phyloP scores from a whole-genome alignment of 2,113 vertebrate species.

The Pipra filicauda region DNA sequence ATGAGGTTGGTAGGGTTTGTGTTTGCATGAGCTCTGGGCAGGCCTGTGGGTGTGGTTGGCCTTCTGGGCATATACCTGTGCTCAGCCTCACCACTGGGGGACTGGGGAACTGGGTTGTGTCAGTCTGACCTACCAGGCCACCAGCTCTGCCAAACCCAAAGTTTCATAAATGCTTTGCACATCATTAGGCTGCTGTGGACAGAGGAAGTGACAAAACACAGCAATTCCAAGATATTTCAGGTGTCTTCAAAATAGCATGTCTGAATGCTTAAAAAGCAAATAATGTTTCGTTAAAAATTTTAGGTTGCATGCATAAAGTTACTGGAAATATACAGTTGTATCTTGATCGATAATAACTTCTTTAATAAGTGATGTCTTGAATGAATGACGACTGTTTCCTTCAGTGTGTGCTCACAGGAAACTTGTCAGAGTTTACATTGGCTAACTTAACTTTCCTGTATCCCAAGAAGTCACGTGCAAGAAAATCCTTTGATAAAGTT shows the following conservation, averaged over 20 bases:
- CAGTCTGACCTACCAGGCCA: not conserved
- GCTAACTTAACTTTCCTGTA: not conserved
- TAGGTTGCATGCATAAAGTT: not conserved
- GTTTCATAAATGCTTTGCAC: not conserved
- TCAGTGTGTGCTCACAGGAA: not conserved
- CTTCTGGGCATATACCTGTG: not conserved
- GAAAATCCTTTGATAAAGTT: not conserved
- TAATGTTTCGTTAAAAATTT: not conserved
- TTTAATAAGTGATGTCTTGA: not conserved
- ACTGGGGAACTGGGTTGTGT: not conserved
- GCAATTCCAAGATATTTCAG: not conserved
- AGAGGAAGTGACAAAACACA: accelerated
- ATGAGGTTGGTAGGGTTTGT: accelerated
- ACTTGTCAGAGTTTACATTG: not conserved
- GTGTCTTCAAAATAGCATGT: not conserved
- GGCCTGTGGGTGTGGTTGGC: not conserved
- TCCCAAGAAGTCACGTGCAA: not conserved
- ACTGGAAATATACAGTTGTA: not conserved
- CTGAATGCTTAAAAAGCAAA: not conserved
- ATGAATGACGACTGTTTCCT: not conserved
- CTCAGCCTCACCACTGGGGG: not conserved
- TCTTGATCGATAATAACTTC: not conserved
- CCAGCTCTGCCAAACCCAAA: not conserved
- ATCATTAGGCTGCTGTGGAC: not conserved
- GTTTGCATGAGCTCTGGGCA: accelerated